Evolutionary conservation across 2,797 vertebrate genomes (phyloP), one percentile per base, ranked within the genome.

Genomic region (Gallinago solitaria): DNA sequence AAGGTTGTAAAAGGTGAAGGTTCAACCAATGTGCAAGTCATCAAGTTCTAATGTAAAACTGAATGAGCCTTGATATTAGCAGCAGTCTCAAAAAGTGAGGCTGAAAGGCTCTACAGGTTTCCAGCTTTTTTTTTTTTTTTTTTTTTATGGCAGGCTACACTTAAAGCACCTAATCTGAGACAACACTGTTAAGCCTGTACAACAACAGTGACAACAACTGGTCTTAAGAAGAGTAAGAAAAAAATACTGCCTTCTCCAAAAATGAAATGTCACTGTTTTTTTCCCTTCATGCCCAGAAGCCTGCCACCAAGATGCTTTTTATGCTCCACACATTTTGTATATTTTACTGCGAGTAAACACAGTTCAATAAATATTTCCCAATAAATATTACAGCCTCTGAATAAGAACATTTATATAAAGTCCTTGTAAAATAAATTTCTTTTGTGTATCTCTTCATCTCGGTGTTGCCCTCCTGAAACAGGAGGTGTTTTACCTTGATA

Each of bases 1-100:
- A 98, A 98, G 97, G 96, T 98, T 98, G 96, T 98, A 97, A 98
- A 98, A 98, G 97, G 97, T 97, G 96, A 98, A 97, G 95, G 96
- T 98, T 98, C 98, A 98, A 97, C 96, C 95, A 95, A 87, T 97
- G 95, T 97, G 96, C 95, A 98, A 98, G 96, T 97, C 96, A 96
- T 98, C 97, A 98, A 98, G 96, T 98, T 98, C 96, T 98, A 97
- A 96, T 97, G 96, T 98, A 98, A 98, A 98, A 97, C 95, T 96
- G 97, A 98, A 98, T 97, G 97, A 97, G 97, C 97, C 97, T 98
- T 98, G 96, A 95, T 98, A 97, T 97, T 97, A 98, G 96, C 96
- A 97, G 95, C 95, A 91, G 83, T 67, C 95, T 96, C 93, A 89
- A 93, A 97, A 97, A 95, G 79, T 93, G 88, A 86, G 82, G 37